These are phyloP conservation scores for Cotesia vestalis DNA, from an alignment of 1,140 invertebrate genomes.

Conservation along the genomic window DNA sequence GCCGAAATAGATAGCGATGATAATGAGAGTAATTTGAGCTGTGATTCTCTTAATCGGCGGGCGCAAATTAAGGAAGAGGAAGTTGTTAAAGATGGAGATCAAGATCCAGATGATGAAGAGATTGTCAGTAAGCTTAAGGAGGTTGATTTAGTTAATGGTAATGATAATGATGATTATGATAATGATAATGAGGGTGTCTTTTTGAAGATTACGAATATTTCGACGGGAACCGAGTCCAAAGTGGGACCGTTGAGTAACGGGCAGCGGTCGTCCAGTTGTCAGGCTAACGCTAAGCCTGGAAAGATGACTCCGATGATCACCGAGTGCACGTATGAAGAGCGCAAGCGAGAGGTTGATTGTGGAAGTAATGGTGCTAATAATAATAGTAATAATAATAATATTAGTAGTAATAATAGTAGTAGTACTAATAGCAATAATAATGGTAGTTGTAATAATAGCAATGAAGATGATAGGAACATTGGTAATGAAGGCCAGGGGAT, in stretches of 20 bases:
- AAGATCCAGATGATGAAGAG: constrained; percentile 12
- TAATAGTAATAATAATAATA: too few relatives aligned
- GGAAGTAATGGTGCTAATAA: background rate
- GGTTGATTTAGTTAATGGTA: constrained; percentile 26
- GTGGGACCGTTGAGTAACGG: constrained; percentile 38
- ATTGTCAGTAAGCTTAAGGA: constrained; percentile 5
- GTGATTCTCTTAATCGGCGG: constrained; percentile 73
- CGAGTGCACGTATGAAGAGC: constrained; percentile 75
- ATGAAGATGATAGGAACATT: constrained; percentile 36
- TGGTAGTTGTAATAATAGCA: constrained; percentile 59
- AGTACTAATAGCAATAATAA: constrained; percentile 21
- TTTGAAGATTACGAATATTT: constrained; percentile 36
- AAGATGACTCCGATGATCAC: constrained; percentile 64
- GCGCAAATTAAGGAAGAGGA: constrained; percentile 14
- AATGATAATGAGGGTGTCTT: constrained; percentile 9
- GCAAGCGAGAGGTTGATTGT: constrained; percentile 64
- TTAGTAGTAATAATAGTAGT: too few relatives aligned
- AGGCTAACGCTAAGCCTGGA: too few relatives aligned
- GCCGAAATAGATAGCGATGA: constrained; percentile 73
- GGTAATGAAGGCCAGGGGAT: constrained; percentile 38
- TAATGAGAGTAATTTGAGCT: constrained; percentile 76
- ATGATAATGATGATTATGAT: constrained; percentile 27
- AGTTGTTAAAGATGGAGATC: background rate
- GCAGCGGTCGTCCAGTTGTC: background rate
- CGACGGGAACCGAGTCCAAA: constrained; percentile 51